Percentiles rank a stretch among this genome's conserved stretches.
Conservation (phyloP, 35 echinoderm and acorn worm species). For the Diadema setosum region DNA sequence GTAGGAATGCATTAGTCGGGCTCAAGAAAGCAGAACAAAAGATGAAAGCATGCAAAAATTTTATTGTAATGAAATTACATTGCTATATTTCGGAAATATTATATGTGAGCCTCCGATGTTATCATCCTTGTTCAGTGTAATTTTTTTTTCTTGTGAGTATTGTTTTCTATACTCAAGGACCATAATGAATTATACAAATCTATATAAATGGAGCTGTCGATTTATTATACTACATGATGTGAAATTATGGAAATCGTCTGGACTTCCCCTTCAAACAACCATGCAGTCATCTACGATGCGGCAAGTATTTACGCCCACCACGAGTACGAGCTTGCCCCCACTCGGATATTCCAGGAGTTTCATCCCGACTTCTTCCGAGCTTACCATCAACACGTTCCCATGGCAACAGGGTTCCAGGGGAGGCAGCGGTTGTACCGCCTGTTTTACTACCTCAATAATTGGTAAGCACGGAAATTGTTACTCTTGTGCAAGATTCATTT, state of each 20-base stretch:
- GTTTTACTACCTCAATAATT: conserved; percentile 88
- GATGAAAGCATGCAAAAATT: too few relatives aligned
- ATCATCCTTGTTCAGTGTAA: too few relatives aligned
- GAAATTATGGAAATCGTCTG: background rate
- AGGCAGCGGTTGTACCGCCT: conserved; percentile 75
- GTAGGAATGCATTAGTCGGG: too few relatives aligned
- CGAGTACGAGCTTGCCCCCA: conserved; percentile 81
- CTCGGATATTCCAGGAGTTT: conserved; percentile 89
- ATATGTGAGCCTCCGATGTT: too few relatives aligned
- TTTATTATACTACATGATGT: too few relatives aligned
- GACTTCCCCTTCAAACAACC: background rate
- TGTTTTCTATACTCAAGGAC: background rate
- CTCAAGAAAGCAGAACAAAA: too few relatives aligned
- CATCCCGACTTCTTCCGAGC: conserved; percentile 62
- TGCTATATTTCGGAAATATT: too few relatives aligned
- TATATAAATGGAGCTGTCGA: too few relatives aligned
- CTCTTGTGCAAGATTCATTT: too few relatives aligned
- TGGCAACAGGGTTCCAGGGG: conserved; percentile 60
- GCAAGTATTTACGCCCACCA: conserved; percentile 84
- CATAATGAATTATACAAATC: too few relatives aligned
- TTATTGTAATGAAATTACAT: too few relatives aligned
- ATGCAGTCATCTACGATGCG: conserved; percentile 94
- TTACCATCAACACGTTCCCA: conserved; percentile 84
- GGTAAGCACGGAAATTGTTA: conserved; percentile 73
- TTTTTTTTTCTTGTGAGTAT: background rate